Evolutionary conservation across 2,888 invertebrate species (phyloP), one percentile per base, ranked within the genome.

Genomic region (Tetropium fuscum): DNA sequence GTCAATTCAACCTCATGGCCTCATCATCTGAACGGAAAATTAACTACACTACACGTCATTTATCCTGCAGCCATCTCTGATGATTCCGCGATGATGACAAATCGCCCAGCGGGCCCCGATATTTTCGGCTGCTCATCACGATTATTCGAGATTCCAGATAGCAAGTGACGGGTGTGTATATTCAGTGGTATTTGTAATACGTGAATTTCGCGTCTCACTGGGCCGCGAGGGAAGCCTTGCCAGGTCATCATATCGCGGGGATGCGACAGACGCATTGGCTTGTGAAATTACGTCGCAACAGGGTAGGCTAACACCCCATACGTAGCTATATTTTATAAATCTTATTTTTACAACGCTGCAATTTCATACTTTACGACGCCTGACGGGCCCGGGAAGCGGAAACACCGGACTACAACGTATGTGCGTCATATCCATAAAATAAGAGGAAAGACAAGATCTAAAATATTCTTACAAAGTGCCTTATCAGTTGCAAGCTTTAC

Each of bases 281-380:
- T 63, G 68, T 70, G 68, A 70, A 70, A 70, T 70, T 68, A 70
- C 68, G 62, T 66, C 60, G 64, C 65, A 63, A 61, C 62, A 63
- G 68, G 69, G 68, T 55, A 43, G 63, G 51, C 51, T 51, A 27
- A 40, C 27, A 51, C 51, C 51, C 51, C 19, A 51, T 27, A 40
- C 40, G 38, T 47, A 44, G 38, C 32, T 27, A 49, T 48, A 49
- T 49, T 48, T 57, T 48, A 54, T 58, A 51, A 48, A 44, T 58
- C 60, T 56, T 64, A 56, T 64, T 60, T 64, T 58, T 60, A 55
- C 56, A 22, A 48, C 51, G 55, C 40, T 48, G 60, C 60, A 55
- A 30, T 58, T 58, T 53, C 45, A 25, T 36, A 36, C n/a, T 27
- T 16, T 15, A 8, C 10, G 44, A 44, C 27, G 27, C 16, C 4